phyloP scores from a whole-genome alignment of 2,113 vertebrate genomes.

The Rhodinocichla rosea region DNA sequence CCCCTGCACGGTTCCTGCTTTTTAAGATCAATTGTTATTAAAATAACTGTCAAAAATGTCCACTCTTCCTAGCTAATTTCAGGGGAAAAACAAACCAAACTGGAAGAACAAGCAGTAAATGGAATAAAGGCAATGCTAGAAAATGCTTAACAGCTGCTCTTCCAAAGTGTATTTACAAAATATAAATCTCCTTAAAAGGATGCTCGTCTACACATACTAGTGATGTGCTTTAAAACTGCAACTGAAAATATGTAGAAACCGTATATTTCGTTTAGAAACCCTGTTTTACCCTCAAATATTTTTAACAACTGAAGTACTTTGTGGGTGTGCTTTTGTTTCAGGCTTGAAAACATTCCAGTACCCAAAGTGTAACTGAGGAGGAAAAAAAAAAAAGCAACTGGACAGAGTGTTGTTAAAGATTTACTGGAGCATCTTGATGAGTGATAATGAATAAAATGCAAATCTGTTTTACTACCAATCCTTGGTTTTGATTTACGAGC shows the following conservation, averaged over 20 bases:
- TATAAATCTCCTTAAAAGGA: not conserved
- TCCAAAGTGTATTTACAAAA: not conserved
- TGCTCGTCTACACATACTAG: not conserved
- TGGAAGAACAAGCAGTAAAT: not conserved
- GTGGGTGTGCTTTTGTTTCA: not conserved
- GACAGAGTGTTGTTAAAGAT: constrained; percentile 17
- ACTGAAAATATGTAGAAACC: not conserved
- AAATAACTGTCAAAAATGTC: not conserved
- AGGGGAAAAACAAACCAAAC: not conserved
- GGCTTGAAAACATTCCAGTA: not conserved
- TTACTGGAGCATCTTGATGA: constrained; percentile 37
- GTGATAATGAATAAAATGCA: constrained; percentile 52
- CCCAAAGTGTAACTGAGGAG: not conserved
- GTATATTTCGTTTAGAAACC: not conserved
- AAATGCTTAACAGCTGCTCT: not conserved
- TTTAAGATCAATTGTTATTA: not conserved
- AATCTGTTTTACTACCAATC: constrained; percentile 10
- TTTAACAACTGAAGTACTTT: not conserved
- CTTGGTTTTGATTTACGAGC: constrained; percentile 36
- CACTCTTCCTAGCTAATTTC: not conserved
- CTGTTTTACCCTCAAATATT: not conserved
- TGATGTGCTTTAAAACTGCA: not conserved
- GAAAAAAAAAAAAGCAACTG: not conserved
- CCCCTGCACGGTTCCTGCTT: rapidly evolving
- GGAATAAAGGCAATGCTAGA: not conserved